These are phyloP conservation scores for Brenthis hecate DNA, from an alignment of 2,888 invertebrate species.

Conservation along the genomic window DNA sequence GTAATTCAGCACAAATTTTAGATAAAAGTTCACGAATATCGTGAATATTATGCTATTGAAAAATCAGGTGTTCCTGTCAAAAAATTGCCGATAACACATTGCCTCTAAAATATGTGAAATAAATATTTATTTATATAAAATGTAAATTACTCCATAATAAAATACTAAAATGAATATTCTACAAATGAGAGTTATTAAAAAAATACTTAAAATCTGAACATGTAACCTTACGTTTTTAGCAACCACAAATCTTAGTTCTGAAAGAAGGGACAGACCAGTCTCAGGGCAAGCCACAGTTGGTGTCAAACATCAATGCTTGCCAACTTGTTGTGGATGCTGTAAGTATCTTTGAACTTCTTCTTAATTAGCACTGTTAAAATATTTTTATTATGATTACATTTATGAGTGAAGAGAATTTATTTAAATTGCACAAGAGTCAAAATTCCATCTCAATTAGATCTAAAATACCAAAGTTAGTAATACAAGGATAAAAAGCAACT, in stretches of 20 bases:
- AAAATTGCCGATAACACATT: no score
- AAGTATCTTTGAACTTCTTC: slow-evolving; percentile 42
- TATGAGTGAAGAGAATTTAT: no score
- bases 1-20: neutral
- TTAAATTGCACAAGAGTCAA: no score
- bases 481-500: no score
- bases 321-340: slow-evolving; percentile 97
- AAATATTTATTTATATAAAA: no score
- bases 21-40: neutral
- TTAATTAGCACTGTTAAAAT: neutral
- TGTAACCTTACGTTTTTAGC: slow-evolving; percentile 80
- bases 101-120: no score
- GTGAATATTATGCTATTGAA: neutral
- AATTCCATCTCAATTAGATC: no score
- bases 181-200: neutral
- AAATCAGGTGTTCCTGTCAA: slow-evolving; percentile 11
- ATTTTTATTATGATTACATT: no score
- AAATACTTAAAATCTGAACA: neutral
- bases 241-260: slow-evolving; percentile 98
- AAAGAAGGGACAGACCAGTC: slow-evolving; percentile 98
- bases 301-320: slow-evolving; percentile 99
- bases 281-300: slow-evolving; percentile 97
- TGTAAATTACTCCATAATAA: no score
- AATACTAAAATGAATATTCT: no score
- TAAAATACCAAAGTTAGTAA: no score